phyloP scores from a whole-genome alignment of 2,797 vertebrate species.

The Poeciliopsis infans region DNA sequence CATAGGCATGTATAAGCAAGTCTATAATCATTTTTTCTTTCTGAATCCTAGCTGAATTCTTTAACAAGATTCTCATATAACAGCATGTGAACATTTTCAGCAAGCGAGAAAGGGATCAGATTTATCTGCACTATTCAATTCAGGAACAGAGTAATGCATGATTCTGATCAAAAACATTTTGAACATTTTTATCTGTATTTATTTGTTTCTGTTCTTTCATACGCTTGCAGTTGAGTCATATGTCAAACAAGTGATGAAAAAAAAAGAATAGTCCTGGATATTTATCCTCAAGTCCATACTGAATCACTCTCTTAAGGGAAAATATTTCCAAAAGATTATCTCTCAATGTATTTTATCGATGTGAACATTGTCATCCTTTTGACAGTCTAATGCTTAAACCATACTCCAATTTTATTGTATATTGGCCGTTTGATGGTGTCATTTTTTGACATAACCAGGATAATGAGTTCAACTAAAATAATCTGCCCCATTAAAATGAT shows the following conservation, averaged over 20 bases:
- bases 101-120: neutral
- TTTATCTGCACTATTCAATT: neutral
- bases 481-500: neutral
- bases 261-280: neutral
- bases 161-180: neutral
- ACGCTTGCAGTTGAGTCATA: neutral
- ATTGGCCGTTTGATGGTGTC: neutral
- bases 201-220: neutral
- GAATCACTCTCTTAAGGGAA: neutral
- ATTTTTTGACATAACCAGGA: conserved; percentile 9
- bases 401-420: neutral
- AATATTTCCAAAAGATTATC: neutral
- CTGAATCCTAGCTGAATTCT: neutral
- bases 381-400: neutral
- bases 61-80: neutral
- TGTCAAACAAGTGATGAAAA: neutral
- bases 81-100: neutral
- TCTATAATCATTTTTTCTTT: neutral
- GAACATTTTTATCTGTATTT: neutral
- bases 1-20: neutral
- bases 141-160: neutral
- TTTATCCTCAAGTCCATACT: neutral
- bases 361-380: neutral
- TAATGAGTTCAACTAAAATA: conserved; percentile 5
- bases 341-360: neutral